phyloP scores from a whole-genome alignment of 2,113 vertebrate genomes.

The Grammomys dolichurus region DNA sequence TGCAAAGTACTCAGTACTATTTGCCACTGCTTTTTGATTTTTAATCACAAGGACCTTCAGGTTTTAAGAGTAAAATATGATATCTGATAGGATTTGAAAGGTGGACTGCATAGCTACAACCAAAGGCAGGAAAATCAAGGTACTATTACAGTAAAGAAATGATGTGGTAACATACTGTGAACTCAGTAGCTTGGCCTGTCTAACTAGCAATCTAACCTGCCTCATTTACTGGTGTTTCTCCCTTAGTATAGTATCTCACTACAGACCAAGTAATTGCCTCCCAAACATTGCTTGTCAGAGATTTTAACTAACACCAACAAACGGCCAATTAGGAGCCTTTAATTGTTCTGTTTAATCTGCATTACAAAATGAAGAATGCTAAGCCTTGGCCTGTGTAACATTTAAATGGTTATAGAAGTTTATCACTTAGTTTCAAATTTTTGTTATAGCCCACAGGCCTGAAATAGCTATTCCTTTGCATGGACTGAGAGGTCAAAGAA shows the following conservation, averaged over 20 bases:
- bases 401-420: slow-evolving; percentile 2
- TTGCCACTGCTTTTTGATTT: slow-evolving; percentile 26
- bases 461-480: not conserved
- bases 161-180: not conserved
- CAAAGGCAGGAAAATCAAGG: not conserved
- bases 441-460: not conserved
- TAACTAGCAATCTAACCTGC: not conserved
- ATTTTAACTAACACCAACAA: not conserved
- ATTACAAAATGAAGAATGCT: slow-evolving; percentile 13
- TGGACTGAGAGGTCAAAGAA: not conserved
- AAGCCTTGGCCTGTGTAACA: not conserved
- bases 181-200: not conserved
- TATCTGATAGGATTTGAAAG: slow-evolving; percentile 40
- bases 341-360: not conserved
- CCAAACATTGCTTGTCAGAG: not conserved
- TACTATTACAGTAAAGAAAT: not conserved
- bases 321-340: not conserved
- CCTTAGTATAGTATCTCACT: not conserved
- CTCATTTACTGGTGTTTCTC: not conserved
- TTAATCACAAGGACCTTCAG: slow-evolving; percentile 17
- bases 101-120: not conserved
- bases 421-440: not conserved
- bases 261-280: not conserved
- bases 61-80: slow-evolving; percentile 43
- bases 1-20: not conserved